Evolutionary conservation across 2,888 invertebrate species (phyloP), one percentile per base, ranked within the genome.

Genomic region (Drosophila flavopinicola): DNA sequence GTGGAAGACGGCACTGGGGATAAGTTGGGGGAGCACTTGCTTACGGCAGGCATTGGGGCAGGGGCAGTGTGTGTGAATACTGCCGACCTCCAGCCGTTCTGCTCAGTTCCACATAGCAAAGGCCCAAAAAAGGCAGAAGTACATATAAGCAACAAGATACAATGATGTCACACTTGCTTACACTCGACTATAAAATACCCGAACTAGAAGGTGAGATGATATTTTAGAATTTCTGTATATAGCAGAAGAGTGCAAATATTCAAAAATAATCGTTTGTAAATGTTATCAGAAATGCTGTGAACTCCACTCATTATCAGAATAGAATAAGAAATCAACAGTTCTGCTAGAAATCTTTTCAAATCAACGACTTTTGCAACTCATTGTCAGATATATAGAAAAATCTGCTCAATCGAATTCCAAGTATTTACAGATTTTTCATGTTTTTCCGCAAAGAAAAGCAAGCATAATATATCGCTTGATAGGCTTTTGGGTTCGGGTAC

Each of bases 1-100:
- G 86, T 79, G 86, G 70, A 75, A 82, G 70, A 70, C 69, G 65
- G 65, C 72, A 71, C 67, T 65, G 78, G 67, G 79, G 61, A 83
- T 77, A 71, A 80, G 68, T 68, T 63, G 78, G 65, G 72, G 68
- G 60, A 64, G 37, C 51, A 64, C 65, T 60, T 54, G 53, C 41
- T 15, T 39, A 27, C n/a, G 20, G 17, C 11, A 6, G 11, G 6
- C 20, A 1, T 10, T 6, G 15, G 52, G 29, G 30, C 13, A 11
- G 30, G 20, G 6, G 24, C 27, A 23, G 42, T 7, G 29, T 10
- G 47, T n/a, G n/a, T n/a, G n/a, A n/a, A n/a, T n/a, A 44, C n/a
- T 33, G 48, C n/a, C 45, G 30, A 41, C 38, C 33, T 11, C 29
- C 58, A 69, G 44, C n/a, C 60, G 51, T 39, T 60, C 59, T 56